Evolutionary conservation across 1,140 invertebrate genomes (phyloP).

Genomic region (Conopomorpha cramerella): DNA sequence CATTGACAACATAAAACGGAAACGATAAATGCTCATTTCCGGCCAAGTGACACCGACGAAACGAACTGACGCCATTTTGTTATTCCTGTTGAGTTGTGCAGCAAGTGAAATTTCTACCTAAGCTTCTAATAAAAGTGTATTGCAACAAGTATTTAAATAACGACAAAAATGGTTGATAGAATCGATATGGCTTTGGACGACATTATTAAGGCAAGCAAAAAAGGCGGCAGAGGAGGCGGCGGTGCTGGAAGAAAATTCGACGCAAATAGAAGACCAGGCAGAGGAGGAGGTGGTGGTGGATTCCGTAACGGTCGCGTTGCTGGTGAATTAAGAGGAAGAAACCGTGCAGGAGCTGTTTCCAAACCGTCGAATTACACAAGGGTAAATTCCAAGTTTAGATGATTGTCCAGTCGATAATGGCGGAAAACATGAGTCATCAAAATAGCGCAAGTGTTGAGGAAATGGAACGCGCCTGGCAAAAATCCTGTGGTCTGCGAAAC

Average conservation of each 20-base stretch:
- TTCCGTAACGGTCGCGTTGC: conserved; percentile 53
- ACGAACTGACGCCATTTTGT: no score
- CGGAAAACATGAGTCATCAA: no score
- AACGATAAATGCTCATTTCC: no score
- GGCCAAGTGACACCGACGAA: no score
- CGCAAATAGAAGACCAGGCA: conserved; percentile 27
- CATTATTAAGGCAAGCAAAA: conserved; percentile 86
- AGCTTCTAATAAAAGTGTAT: no score
- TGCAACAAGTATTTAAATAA: no score
- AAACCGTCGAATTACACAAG: conserved; percentile 68
- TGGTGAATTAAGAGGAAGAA: conserved; percentile 64
- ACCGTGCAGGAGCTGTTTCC: conserved; percentile 67
- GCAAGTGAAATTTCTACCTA: no score
- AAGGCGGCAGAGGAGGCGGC: conserved; percentile 54
- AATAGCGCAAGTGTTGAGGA: no score
- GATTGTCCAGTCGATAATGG: conserved; percentile 50
- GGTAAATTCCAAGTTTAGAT: conserved; percentile 65
- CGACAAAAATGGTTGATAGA: conserved; percentile 88
- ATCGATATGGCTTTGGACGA: conserved; percentile 96
- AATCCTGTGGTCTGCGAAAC: no score
- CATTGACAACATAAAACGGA: no score
- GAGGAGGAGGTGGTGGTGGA: conserved; percentile 44
- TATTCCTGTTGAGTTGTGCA: no score
- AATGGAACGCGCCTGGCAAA: no score
- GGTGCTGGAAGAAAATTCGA: conserved; percentile 56